A percentile compares a stretch with the other conserved stretches of the same genome.
phyloP scores from a whole-genome alignment of 2,113 vertebrate species.

The Gobio gobio region DNA sequence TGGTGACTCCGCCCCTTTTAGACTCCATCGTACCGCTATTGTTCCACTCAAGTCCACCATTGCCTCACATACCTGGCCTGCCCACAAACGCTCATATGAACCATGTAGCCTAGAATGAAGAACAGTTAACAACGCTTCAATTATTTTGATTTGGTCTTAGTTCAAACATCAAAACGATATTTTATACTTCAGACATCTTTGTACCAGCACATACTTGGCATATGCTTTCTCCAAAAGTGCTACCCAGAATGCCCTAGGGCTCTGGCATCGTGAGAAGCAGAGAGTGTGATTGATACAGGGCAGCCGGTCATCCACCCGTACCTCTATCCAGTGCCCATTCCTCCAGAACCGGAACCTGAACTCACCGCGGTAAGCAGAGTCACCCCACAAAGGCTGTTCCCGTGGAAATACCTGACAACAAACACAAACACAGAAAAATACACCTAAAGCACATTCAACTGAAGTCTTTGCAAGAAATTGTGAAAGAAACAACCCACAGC shows the following conservation, averaged over 20 bases:
- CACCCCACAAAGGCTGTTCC: slow-evolving; percentile 86
- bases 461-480: neutral
- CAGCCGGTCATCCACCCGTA: slow-evolving; percentile 87
- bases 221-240: slow-evolving; percentile 95
- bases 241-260: slow-evolving; percentile 89
- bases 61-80: slow-evolving; percentile 93
- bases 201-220: slow-evolving; percentile 84
- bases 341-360: slow-evolving; percentile 88
- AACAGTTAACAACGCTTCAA: neutral
- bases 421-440: neutral
- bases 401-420: slow-evolving; percentile 83
- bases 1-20: slow-evolving; percentile 63
- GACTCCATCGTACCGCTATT: slow-evolving; percentile 86
- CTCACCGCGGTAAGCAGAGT: slow-evolving; percentile 81
- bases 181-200: neutral
- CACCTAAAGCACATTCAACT: neutral
- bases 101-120: slow-evolving; percentile 81
- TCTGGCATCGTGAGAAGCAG: slow-evolving; percentile 92
- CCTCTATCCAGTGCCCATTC: slow-evolving; percentile 89
- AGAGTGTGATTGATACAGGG: slow-evolving; percentile 88
- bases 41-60: slow-evolving; percentile 92
- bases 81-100: slow-evolving; percentile 92
- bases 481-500: neutral
- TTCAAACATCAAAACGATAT: neutral
- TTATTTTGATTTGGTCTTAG: neutral